Evolutionary conservation across 2,113 vertebrate species (phyloP), one percentile per base, ranked within the genome.

Genomic region (Prionailurus viverrinus): DNA sequence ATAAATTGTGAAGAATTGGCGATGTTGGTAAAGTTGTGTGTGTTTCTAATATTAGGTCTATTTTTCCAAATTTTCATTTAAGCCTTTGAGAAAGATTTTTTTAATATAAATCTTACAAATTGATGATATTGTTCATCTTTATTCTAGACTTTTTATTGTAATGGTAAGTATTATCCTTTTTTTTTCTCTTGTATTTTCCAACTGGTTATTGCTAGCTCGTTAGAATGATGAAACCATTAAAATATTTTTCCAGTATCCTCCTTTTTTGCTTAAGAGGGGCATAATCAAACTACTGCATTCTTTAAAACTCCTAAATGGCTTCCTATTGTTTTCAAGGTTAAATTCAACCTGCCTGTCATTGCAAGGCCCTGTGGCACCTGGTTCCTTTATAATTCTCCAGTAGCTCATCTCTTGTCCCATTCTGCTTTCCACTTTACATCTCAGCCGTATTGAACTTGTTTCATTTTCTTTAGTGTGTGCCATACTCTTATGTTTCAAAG

Each of bases 21-120:
- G 89, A 7, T 41, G 25, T 80, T 94, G 74, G 69, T 48, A 36
- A 81, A 71, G 25, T 78, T 36, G 36, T 36, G 36, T 78, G 61
- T 41, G 15, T 68, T 86, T 89, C 25, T 55, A 16, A 71, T 73
- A 94, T 45, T 71, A 29, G 48, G 31, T 73, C 13, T 29, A 5
- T 69, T 89, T 87, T 87, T 58, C 21, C 92, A 81, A 63, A 63
- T 63, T 81, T 89, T 89, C 45, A 87, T 15, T 81, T 89, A 81
- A 25, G 6, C 33, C 31, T 73, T 89, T 94, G 85, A 73, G 58
- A 76, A 65, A 65, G 68, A 82, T 71, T 87, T 58, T 71, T 83
- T 55, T 45, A 45, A 51, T 31, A 33, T 25, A 71, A 66, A 61
- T 66, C 33, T 80, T 87, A 79, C 29, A 79, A n/a, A n/a, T 84